Percentiles rank a stretch among this genome's conserved stretches.
Evolutionary conservation across 1,140 invertebrate genomes (phyloP).

Genomic region (Diachasmimorpha longicaudata): DNA sequence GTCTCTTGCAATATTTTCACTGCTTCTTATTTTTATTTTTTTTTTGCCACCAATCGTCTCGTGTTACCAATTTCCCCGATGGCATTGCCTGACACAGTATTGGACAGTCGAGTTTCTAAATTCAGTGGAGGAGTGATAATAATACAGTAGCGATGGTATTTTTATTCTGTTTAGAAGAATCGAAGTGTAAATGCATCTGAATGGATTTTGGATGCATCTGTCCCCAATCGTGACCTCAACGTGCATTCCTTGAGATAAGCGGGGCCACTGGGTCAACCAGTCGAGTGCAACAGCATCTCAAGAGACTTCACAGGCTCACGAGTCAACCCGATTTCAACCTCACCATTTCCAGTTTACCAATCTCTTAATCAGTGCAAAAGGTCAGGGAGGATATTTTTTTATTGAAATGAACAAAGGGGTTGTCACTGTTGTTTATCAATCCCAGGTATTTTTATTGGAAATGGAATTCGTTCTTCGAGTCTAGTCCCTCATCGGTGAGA

Average conservation of each 20-base stretch:
- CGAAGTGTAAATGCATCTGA: not conserved
- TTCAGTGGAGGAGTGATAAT: no score
- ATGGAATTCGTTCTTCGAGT: not conserved
- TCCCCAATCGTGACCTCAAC: conserved; percentile 5
- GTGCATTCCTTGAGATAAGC: conserved; percentile 9
- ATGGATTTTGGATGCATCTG: not conserved
- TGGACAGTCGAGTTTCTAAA: no score
- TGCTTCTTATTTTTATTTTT: no score
- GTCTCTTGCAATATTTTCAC: not conserved
- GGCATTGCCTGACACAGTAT: no score
- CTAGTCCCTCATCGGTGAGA: no score
- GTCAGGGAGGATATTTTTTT: not conserved
- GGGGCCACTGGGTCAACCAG: conserved; percentile 21
- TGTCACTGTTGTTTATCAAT: not conserved
- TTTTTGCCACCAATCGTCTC: no score
- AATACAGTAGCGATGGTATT: no score
- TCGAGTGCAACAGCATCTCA: conserved; percentile 12
- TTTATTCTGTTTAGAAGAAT: no score
- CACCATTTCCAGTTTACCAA: not conserved
- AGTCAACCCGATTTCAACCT: not conserved
- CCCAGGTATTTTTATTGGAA: not conserved
- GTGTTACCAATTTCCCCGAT: no score
- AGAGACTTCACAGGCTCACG: not conserved
- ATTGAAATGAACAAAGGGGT: not conserved
- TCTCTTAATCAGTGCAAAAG: not conserved